phyloP scores from a whole-genome alignment of 2,797 vertebrate genomes.

The Lacerta viridis region DNA sequence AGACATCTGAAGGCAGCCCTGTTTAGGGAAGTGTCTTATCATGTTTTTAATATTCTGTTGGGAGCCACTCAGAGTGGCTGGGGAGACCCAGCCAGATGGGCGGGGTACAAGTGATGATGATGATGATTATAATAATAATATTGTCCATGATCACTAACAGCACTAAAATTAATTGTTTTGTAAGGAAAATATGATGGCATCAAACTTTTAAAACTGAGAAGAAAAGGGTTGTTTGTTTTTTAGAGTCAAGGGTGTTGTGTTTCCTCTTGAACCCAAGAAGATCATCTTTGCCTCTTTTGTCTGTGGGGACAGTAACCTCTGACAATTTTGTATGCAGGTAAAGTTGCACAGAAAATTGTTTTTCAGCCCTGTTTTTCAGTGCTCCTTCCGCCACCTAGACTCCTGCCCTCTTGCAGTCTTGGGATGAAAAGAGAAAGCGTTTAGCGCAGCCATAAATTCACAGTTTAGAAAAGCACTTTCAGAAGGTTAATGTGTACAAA shows the following conservation, averaged over 20 bases:
- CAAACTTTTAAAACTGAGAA: not conserved
- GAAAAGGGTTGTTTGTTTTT: not conserved
- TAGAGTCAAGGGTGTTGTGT: not conserved
- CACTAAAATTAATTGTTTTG: not conserved
- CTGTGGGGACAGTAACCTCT: not conserved
- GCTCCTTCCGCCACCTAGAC: not conserved
- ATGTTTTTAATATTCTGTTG: too few species aligned
- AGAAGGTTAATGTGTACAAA: slow-evolving; percentile 41
- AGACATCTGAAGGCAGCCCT: too few species aligned
- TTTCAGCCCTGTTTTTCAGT: slow-evolving; percentile 14
- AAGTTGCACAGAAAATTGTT: slow-evolving; percentile 7
- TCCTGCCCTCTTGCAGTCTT: not conserved
- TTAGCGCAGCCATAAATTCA: slow-evolving; percentile 11
- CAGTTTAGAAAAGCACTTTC: slow-evolving; percentile 42
- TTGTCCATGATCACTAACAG: not conserved
- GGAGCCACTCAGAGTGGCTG: too few species aligned
- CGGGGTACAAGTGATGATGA: too few species aligned
- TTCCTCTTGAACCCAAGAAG: not conserved
- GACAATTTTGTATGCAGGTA: not conserved
- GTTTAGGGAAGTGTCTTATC: too few species aligned
- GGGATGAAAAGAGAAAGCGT: slow-evolving; percentile 4
- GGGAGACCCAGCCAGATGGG: too few species aligned
- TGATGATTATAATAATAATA: too few species aligned
- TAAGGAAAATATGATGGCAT: not conserved
- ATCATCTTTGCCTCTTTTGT: slow-evolving; percentile 17